A percentile compares a stretch with the other conserved stretches of the same genome.
phyloP scores from a whole-genome alignment of 2,888 invertebrate species.

The Chelonus formosanus region DNA sequence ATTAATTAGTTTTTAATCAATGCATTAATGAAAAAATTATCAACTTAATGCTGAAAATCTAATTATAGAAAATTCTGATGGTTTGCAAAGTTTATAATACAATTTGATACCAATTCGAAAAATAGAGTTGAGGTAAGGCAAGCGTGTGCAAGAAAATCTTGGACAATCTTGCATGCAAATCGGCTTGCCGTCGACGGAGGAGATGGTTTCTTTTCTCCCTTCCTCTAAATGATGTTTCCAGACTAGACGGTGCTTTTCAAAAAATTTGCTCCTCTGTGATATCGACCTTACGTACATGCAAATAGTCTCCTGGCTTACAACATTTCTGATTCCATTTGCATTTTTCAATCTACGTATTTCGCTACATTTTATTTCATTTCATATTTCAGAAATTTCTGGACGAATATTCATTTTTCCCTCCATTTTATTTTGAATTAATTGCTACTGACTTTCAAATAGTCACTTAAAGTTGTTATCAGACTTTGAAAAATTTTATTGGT shows the following conservation, averaged over 20 bases:
- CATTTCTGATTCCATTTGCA: slow-evolving; percentile 37
- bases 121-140: slow-evolving; percentile 43
- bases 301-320: slow-evolving; percentile 31
- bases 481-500: no score
- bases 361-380: not conserved
- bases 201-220: slow-evolving; percentile 40
- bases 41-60: not conserved
- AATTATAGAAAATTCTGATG: slow-evolving; percentile 1
- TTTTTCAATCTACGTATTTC: slow-evolving; percentile 31
- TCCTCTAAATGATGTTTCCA: slow-evolving; percentile 46
- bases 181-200: slow-evolving; percentile 40
- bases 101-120: slow-evolving; percentile 43
- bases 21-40: no score
- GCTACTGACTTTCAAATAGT: no score
- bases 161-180: slow-evolving; percentile 53
- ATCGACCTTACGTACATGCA: slow-evolving; percentile 43
- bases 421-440: no score
- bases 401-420: not conserved
- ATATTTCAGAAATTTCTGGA: no score
- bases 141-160: slow-evolving; percentile 46
- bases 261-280: slow-evolving; percentile 43
- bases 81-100: slow-evolving; percentile 20
- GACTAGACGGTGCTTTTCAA: slow-evolving; percentile 37
- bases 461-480: no score
- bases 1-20: no score